These are phyloP conservation scores for Ctenoplectra terminalis DNA, from an alignment of 1,140 invertebrate genomes.

Conservation along the genomic window DNA sequence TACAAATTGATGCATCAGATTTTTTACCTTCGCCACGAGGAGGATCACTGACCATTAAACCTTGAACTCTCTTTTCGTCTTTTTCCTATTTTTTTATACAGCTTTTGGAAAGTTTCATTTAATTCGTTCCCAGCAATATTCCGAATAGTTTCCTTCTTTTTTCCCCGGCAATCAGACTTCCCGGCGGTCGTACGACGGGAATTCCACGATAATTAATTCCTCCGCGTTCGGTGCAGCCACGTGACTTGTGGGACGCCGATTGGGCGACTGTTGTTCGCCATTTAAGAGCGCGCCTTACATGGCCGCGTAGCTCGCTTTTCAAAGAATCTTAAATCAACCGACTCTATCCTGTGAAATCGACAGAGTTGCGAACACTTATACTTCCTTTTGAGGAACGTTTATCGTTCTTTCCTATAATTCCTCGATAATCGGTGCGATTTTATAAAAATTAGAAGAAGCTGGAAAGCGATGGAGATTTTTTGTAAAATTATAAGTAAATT, in stretches of 20 bases:
- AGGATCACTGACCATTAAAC: too few relatives aligned
- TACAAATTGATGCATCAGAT: too few relatives aligned
- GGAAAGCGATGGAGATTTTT: too few relatives aligned
- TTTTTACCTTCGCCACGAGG: too few relatives aligned
- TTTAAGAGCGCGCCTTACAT: constrained; percentile 37
- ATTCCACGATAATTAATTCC: constrained; percentile 26
- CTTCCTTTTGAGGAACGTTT: neutral
- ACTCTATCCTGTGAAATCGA: neutral
- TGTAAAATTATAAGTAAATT: too few relatives aligned
- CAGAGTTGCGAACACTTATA: neutral
- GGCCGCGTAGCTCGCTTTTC: constrained; percentile 20
- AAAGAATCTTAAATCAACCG: constrained; percentile 13
- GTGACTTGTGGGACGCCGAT: constrained; percentile 25
- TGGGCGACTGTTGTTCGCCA: constrained; percentile 25
- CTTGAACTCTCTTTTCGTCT: too few relatives aligned
- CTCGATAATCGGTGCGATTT: neutral
- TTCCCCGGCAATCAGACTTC: too few relatives aligned
- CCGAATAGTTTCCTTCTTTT: too few relatives aligned
- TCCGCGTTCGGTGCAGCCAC: constrained; percentile 4
- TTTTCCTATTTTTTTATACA: too few relatives aligned
- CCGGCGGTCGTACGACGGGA: neutral
- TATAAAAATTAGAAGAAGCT: too few relatives aligned
- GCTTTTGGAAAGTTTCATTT: too few relatives aligned
- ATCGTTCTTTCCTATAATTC: neutral
- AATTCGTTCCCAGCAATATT: too few relatives aligned